A percentile compares a stretch with the other conserved stretches of the same genome.
phyloP scores from a whole-genome alignment of 2,113 vertebrate genomes.

The Regulus satrapa region DNA sequence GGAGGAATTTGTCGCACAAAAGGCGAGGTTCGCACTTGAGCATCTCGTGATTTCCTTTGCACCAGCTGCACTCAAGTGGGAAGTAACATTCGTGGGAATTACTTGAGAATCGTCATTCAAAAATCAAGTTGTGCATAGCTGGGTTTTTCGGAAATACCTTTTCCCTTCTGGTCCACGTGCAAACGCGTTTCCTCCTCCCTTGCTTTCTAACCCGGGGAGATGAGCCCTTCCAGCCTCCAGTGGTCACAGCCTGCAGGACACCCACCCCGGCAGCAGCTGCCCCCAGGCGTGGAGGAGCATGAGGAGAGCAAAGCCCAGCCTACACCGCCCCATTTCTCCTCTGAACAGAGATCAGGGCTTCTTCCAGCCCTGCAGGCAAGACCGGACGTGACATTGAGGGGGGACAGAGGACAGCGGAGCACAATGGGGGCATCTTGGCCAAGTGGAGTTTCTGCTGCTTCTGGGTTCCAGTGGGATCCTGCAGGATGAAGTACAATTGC shows the following conservation, averaged over 20 bases:
- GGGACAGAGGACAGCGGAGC: background rate
- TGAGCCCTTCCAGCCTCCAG: background rate
- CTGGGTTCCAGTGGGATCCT: background rate
- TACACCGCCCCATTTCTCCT: background rate
- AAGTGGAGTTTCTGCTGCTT: background rate
- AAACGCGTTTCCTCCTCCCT: background rate
- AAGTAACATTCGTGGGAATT: background rate
- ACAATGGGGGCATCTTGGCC: background rate
- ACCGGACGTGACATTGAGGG: background rate
- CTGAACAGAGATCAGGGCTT: background rate
- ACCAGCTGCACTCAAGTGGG: background rate
- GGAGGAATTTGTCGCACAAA: conserved; percentile 2
- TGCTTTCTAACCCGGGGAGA: background rate
- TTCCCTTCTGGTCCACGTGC: background rate
- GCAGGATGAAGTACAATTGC: background rate
- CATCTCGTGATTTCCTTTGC: conserved; percentile 15
- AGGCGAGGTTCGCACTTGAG: background rate
- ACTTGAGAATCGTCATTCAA: background rate
- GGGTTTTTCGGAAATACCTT: background rate
- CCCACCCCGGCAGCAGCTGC: background rate
- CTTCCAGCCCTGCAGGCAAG: background rate
- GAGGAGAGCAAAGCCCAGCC: background rate
- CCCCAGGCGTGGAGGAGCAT: accelerated
- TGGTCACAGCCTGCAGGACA: background rate
- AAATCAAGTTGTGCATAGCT: background rate